Evolutionary conservation across 2,797 vertebrate genomes (phyloP).

Genomic region (Columba guinea): DNA sequence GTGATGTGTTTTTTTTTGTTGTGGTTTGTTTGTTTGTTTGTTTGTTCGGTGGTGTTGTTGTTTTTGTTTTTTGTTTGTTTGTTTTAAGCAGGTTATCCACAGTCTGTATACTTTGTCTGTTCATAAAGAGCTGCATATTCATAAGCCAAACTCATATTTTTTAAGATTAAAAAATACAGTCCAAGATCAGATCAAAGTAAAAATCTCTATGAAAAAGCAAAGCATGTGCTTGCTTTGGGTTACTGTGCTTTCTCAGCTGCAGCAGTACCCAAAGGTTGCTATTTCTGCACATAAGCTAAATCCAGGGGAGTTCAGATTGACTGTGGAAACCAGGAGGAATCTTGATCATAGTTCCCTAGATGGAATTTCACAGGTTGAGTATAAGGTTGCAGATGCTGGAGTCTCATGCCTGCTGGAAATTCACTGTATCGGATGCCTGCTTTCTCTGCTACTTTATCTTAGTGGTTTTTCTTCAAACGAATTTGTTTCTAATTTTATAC

Average conservation of each 20-base stretch:
- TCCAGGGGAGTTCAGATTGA: neutral
- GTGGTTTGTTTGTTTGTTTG: neutral
- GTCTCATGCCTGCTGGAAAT: neutral
- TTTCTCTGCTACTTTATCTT: neutral
- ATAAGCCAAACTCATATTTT: neutral
- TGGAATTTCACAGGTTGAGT: neutral
- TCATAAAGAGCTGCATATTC: neutral
- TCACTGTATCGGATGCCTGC: neutral
- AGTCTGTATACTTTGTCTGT: neutral
- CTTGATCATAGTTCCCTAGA: neutral
- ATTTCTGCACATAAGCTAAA: neutral
- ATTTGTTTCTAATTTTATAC: neutral
- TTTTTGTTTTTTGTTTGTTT: neutral
- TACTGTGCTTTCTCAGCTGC: neutral
- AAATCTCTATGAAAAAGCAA: neutral
- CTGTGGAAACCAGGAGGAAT: neutral
- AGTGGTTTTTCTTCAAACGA: fast-evolving
- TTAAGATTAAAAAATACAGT: neutral
- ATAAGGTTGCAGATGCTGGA: neutral
- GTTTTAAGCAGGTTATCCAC: neutral
- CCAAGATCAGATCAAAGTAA: neutral
- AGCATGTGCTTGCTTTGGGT: neutral
- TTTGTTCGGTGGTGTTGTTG: neutral
- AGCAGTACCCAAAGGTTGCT: neutral
- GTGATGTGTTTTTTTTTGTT: neutral